Conservation (phyloP, 2,113 vertebrate genomes). For the Tyto alba region DNA sequence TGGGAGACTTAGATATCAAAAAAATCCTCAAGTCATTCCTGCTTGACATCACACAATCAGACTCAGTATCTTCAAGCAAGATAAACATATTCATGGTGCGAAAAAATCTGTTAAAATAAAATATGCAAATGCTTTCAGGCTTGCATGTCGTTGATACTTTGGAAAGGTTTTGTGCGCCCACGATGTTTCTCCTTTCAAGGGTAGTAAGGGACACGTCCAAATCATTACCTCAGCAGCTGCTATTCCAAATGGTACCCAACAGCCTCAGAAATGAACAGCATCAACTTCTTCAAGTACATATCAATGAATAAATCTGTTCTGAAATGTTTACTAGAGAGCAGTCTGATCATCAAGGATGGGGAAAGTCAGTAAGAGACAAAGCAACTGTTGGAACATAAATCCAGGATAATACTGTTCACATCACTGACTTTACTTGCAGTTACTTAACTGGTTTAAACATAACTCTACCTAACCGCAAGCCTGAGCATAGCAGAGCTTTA, state of each 20-base stretch:
- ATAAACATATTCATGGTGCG: background rate
- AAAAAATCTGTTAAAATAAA: conserved; percentile 30
- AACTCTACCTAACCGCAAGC: background rate
- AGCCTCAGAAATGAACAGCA: conserved; percentile 50
- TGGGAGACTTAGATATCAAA: background rate
- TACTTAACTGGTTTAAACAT: background rate
- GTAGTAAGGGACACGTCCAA: conserved; percentile 15
- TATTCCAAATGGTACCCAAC: conserved; percentile 38
- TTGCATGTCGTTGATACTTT: background rate
- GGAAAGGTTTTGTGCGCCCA: background rate
- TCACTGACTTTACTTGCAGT: background rate
- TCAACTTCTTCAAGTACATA: background rate
- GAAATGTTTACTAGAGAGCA: conserved; percentile 5
- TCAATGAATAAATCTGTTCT: conserved; percentile 36
- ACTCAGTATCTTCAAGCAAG: background rate
- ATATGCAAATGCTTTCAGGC: conserved; percentile 41
- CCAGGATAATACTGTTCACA: background rate
- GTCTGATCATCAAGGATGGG: background rate
- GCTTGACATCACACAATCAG: background rate
- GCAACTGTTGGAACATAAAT: background rate
- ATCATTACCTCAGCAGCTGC: conserved; percentile 36
- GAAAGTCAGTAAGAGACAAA: background rate
- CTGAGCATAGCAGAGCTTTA: background rate
- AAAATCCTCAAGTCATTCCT: background rate
- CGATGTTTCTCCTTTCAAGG: conserved; percentile 50